Conservation (phyloP, 1,140 invertebrate genomes). For the Andricus grossulariae region DNA sequence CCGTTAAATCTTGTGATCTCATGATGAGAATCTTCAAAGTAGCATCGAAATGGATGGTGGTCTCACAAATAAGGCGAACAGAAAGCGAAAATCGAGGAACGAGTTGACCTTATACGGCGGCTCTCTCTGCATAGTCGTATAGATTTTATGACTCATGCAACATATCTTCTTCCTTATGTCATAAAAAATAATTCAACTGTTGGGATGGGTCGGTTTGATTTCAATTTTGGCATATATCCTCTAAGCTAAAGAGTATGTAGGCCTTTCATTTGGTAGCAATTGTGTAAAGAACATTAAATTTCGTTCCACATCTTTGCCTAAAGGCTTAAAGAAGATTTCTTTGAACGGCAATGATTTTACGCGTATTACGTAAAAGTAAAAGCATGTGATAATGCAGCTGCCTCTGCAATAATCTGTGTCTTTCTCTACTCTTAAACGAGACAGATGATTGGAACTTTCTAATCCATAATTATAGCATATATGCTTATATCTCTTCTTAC, state of each 20-base stretch:
- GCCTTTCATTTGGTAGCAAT: background rate
- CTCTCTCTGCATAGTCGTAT: constrained; percentile 41
- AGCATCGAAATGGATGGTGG: constrained; percentile 10
- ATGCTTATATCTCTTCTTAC: too few relatives aligned
- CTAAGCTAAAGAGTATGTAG: background rate
- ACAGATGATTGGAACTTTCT: too few relatives aligned
- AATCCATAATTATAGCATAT: too few relatives aligned
- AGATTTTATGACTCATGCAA: constrained; percentile 54
- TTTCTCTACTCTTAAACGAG: too few relatives aligned
- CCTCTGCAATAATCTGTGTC: too few relatives aligned
- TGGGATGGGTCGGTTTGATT: background rate
- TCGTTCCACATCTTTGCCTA: too few relatives aligned
- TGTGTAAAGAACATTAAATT: too few relatives aligned
- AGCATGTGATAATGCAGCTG: too few relatives aligned
- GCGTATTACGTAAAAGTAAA: too few relatives aligned
- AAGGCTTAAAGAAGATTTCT: too few relatives aligned
- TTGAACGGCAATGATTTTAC: too few relatives aligned
- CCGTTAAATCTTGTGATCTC: constrained; percentile 31
- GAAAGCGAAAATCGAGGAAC: constrained; percentile 32
- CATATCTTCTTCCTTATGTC: constrained; percentile 66
- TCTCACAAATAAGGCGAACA: constrained; percentile 32
- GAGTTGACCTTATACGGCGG: constrained; percentile 51
- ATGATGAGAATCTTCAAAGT: constrained; percentile 10
- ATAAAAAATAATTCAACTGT: constrained; percentile 36
- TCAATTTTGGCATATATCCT: background rate